A percentile compares a stretch with the other conserved stretches of the same genome.
These are phyloP conservation scores for Scelioninae gen. 1 DNA, from an alignment of 2,888 invertebrate species.

Conservation along the genomic window DNA sequence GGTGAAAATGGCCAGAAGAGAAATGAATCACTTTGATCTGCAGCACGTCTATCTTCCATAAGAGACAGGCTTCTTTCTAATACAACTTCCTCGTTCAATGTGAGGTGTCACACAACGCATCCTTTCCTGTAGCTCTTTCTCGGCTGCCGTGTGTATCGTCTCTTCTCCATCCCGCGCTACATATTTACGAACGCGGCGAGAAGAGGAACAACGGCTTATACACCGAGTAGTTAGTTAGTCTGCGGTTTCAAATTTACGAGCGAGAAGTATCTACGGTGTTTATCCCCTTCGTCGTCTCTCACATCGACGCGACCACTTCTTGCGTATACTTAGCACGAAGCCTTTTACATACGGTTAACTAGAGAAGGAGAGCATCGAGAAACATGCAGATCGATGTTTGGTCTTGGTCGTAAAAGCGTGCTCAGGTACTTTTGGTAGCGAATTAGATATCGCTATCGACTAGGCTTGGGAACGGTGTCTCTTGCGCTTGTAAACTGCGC, in stretches of 20 bases:
- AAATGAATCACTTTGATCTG: constrained; percentile 30
- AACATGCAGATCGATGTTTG: constrained; percentile 55
- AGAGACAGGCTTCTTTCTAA: constrained; percentile 56
- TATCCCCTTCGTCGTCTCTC: constrained; percentile 57
- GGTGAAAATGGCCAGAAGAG: constrained; percentile 24
- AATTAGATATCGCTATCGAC: constrained; percentile 60
- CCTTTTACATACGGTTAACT: constrained; percentile 35
- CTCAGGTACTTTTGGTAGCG: constrained; percentile 66
- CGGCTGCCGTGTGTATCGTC: constrained; percentile 22
- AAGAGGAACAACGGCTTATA: constrained; percentile 56
- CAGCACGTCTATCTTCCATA: constrained; percentile 33
- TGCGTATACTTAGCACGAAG: constrained; percentile 43
- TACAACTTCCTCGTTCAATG: constrained; percentile 30
- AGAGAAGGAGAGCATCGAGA: constrained; percentile 38
- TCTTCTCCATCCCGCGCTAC: constrained; percentile 28
- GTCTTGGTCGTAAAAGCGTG: constrained; percentile 53
- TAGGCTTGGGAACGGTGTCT: constrained; percentile 60
- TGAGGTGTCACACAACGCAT: constrained; percentile 59
- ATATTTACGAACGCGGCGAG: constrained; percentile 67
- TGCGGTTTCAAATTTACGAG: constrained; percentile 68
- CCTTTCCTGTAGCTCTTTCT: constrained; percentile 39
- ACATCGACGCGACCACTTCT: constrained; percentile 17
- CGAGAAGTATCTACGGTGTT: constrained; percentile 58
- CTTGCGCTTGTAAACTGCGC: constrained; percentile 48
- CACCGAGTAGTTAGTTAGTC: constrained; percentile 66